These are phyloP conservation scores for Halictus ligatus DNA, from an alignment of 2,888 invertebrate species.

Conservation along the genomic window DNA sequence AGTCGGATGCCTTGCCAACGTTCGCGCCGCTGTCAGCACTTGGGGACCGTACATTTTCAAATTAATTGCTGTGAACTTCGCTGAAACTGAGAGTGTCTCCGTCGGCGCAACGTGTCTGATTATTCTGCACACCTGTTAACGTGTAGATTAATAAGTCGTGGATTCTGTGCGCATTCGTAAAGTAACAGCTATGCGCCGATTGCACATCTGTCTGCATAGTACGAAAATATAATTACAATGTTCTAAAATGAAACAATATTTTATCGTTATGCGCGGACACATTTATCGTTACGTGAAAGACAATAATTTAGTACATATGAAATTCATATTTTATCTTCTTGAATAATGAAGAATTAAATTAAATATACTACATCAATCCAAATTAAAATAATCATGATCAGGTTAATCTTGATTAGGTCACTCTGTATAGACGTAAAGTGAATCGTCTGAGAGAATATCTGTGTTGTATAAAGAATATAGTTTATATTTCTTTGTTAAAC, in stretches of 20 bases:
- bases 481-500: no score
- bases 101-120: slow-evolving; percentile 97
- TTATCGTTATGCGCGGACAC: neutral
- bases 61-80: slow-evolving; percentile 98
- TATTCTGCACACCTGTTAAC: slow-evolving; percentile 95
- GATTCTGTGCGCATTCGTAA: neutral
- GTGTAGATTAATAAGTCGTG: neutral
- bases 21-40: slow-evolving; percentile 96
- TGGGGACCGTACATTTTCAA: slow-evolving; percentile 97
- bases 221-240: neutral
- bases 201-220: neutral
- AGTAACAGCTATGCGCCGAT: neutral
- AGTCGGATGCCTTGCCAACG: slow-evolving; percentile 95
- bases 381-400: no score
- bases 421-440: no score
- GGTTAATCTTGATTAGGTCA: no score
- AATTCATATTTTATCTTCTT: no score
- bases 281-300: neutral
- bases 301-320: no score
- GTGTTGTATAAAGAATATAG: no score
- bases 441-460: no score
- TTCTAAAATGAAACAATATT: neutral
- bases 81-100: slow-evolving; percentile 97
- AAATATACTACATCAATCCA: no score
- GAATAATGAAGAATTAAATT: no score